A percentile compares a stretch with the other conserved stretches of the same genome.
Evolutionary conservation across 2,888 invertebrate genomes (phyloP).

Genomic region (Lissocephala sabroskyi): DNA sequence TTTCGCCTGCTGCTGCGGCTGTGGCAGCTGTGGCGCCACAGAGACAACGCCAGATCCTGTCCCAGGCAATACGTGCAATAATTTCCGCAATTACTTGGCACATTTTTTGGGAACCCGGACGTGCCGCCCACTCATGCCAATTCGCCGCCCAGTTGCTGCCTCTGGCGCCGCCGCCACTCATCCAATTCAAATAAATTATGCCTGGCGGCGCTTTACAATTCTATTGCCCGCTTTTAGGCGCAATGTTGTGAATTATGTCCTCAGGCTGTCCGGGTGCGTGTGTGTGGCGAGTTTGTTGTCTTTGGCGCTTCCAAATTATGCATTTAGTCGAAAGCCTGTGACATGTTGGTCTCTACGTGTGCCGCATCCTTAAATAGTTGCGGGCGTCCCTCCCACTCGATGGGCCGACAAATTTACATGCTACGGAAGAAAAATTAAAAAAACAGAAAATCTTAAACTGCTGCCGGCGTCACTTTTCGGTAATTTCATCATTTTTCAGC

Average conservation of each 20-base stretch:
- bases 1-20: no score
- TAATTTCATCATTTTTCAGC: slow-evolving; percentile 10
- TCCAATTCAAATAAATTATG: slow-evolving; percentile 58
- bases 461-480: not conserved
- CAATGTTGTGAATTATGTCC: slow-evolving; percentile 25
- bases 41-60: slow-evolving; percentile 25
- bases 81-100: slow-evolving; percentile 58
- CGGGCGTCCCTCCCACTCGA: no score
- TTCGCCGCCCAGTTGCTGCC: no score
- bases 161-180: slow-evolving; percentile 28
- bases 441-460: not conserved
- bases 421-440: not conserved
- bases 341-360: slow-evolving; percentile 14
- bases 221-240: slow-evolving; percentile 48
- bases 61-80: slow-evolving; percentile 53
- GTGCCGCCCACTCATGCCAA: no score
- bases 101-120: slow-evolving; percentile 33
- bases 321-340: slow-evolving; percentile 40
- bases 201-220: slow-evolving; percentile 50
- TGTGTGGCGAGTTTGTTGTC: not conserved
- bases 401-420: not conserved
- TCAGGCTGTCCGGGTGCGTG: not conserved
- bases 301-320: slow-evolving; percentile 38
- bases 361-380: slow-evolving; percentile 27
- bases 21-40: slow-evolving; percentile 42